Evolutionary conservation across 2,797 vertebrate species (phyloP), one percentile per base, ranked within the genome.

Genomic region (Darevskia mixta): DNA sequence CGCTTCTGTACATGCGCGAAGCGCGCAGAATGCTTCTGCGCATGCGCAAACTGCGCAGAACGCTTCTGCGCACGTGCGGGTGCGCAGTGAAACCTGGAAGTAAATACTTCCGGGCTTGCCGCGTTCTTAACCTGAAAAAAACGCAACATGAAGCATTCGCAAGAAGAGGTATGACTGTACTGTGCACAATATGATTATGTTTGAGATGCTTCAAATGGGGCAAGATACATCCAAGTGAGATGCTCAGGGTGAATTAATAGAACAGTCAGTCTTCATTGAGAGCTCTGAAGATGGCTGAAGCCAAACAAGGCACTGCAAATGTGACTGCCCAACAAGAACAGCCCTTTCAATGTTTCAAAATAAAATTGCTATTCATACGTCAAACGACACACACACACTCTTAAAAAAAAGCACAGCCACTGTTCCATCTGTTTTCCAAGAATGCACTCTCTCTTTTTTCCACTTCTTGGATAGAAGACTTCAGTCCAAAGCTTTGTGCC

Each of bases 361-460:
- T 35, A 15, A 27, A 11, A 5, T 25, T 84, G 29, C 27, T 58
- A 69, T 73, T 35, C 49, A 73, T 17, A 73, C 69, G 58, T 55
- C 32, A 61, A 75, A 85, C 20, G 25, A 55, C 29, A 20, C 13
- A 76, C 67, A 32, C 69, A 35, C 79, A 32, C 61, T 20, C 61
- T 23, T 64, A 49, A 49, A 49, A 18, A 73, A 38, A 25, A 35
- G 73, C 15, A 58, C 23, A 85, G 0, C 0, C 32, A 15, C 25
- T 91, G 35, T 32, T 84, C 25, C n/a, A 81, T 67, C 67, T 86
- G 85, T 43, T 23, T 94, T 89, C 72, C 83, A 86, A 73, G 1
- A 91, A 58, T 0, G 0, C 0, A 82, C 0, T 18, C 89, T 88
- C 1, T 86, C n/a, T 23, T 86, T 6, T 6, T 83, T 89, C 64